Evolutionary conservation across 2,113 vertebrate species (phyloP).

Genomic region (Proterorhinus semilunaris): DNA sequence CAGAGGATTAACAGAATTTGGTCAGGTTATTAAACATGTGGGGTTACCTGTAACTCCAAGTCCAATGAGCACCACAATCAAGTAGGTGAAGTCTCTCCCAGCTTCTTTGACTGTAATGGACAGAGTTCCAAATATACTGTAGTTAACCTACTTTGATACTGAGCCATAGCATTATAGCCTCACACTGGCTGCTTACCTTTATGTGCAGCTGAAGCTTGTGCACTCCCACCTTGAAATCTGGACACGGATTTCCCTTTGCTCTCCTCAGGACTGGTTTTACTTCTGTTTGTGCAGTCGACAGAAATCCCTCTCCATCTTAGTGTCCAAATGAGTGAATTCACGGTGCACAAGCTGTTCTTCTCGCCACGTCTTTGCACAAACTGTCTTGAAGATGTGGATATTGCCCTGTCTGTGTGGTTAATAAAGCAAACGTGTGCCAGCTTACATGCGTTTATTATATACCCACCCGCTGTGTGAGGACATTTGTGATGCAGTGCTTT

Average conservation of each 20-base stretch:
- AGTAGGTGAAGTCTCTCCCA: slow-evolving; percentile 89
- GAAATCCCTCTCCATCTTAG: slow-evolving; percentile 17
- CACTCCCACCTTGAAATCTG: slow-evolving; percentile 43
- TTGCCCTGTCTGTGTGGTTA: slow-evolving; percentile 7
- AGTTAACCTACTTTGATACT: background rate
- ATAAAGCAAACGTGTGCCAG: slow-evolving; percentile 13
- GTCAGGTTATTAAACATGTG: background rate
- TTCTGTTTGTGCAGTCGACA: slow-evolving; percentile 40
- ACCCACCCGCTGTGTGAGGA: slow-evolving; percentile 13
- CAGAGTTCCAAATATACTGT: slow-evolving; percentile 6
- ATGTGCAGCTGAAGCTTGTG: slow-evolving; percentile 72
- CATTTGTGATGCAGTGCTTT: slow-evolving; percentile 42
- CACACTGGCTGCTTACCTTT: slow-evolving; percentile 76
- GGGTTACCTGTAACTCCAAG: slow-evolving; percentile 87
- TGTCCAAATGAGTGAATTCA: slow-evolving; percentile 10
- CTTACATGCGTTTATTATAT: slow-evolving; percentile 31
- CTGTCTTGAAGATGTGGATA: background rate
- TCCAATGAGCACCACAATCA: slow-evolving; percentile 88
- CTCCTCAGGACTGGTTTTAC: slow-evolving; percentile 56
- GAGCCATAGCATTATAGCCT: background rate
- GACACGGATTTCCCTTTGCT: slow-evolving; percentile 63
- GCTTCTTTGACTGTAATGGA: slow-evolving; percentile 87
- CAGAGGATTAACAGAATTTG: too few relatives aligned
- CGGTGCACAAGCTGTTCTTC: background rate
- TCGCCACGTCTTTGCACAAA: background rate